phyloP scores from a whole-genome alignment of 2,888 invertebrate species.

The Tipula vernalis region DNA sequence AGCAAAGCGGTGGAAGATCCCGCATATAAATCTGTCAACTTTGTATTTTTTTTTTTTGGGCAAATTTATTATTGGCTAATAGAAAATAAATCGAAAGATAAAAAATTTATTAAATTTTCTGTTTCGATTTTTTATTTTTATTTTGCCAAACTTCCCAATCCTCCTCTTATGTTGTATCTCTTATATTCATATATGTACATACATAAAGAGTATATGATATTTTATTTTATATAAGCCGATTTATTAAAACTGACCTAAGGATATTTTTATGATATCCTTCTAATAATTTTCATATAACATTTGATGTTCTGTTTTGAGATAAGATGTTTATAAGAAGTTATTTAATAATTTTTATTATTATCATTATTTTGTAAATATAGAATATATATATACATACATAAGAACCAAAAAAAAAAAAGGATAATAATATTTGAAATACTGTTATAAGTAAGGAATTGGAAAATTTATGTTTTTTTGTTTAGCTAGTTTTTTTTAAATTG shows the following conservation, averaged over 20 bases:
- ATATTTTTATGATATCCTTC: constrained; percentile 10
- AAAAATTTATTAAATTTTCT: constrained; percentile 17
- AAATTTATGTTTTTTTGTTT: constrained; percentile 1
- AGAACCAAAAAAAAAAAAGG: background rate
- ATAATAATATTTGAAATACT: background rate
- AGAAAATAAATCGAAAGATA: constrained; percentile 20
- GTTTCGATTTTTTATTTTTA: background rate
- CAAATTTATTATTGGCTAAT: constrained; percentile 15
- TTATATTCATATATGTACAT: background rate
- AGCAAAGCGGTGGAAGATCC: background rate
- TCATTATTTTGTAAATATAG: background rate
- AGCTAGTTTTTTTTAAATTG: background rate
- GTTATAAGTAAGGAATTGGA: background rate
- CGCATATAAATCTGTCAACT: constrained; percentile 5
- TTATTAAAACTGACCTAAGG: constrained; percentile 11
- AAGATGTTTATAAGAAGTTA: background rate
- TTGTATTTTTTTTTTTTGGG: background rate
- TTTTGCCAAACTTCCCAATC: background rate
- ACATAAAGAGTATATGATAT: background rate
- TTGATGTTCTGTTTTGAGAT: background rate
- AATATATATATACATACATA: background rate
- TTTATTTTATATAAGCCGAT: constrained; percentile 9
- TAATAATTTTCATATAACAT: background rate
- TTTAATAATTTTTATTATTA: background rate
- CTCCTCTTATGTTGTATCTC: background rate